Evolutionary conservation across 2,113 vertebrate genomes (phyloP).

Genomic region (Ciconia boyciana): DNA sequence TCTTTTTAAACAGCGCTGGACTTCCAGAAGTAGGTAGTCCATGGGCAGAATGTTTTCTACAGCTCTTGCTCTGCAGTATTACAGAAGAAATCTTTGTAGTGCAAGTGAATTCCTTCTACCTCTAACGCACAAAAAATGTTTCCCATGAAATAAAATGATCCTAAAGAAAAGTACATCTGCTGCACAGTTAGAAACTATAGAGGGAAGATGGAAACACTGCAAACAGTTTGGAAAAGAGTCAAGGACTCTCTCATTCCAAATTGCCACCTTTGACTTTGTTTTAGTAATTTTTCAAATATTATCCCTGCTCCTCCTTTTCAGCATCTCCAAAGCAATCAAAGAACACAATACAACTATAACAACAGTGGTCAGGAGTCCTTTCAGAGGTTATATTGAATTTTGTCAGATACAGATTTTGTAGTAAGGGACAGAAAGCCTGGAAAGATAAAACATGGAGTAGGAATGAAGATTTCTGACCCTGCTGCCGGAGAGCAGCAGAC

Average conservation of each 20-base stretch:
- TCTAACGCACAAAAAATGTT: not conserved
- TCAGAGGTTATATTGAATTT: constrained; percentile 8
- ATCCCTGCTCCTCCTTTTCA: not conserved
- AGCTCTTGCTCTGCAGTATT: not conserved
- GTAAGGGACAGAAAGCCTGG: not conserved
- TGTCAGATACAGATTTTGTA: not conserved
- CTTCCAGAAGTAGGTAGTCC: not conserved
- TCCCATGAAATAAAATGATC: not conserved
- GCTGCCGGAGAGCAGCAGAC: not conserved
- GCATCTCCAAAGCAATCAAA: constrained; percentile 2
- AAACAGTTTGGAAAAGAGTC: not conserved
- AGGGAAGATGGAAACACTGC: not conserved
- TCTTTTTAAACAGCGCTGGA: not conserved
- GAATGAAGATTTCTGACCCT: not conserved
- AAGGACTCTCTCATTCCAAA: not conserved
- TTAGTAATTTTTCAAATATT: not conserved
- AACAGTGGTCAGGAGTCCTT: not conserved
- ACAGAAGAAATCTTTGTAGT: not conserved
- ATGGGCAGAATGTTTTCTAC: not conserved
- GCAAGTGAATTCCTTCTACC: not conserved
- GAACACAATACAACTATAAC: not conserved
- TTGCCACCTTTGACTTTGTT: not conserved
- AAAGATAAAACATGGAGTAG: not conserved
- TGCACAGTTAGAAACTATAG: not conserved
- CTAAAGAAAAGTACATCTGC: not conserved